Evolutionary conservation across 2,888 invertebrate genomes (phyloP), one percentile per base, ranked within the genome.

Genomic region (Dinocampus coccinellae): DNA sequence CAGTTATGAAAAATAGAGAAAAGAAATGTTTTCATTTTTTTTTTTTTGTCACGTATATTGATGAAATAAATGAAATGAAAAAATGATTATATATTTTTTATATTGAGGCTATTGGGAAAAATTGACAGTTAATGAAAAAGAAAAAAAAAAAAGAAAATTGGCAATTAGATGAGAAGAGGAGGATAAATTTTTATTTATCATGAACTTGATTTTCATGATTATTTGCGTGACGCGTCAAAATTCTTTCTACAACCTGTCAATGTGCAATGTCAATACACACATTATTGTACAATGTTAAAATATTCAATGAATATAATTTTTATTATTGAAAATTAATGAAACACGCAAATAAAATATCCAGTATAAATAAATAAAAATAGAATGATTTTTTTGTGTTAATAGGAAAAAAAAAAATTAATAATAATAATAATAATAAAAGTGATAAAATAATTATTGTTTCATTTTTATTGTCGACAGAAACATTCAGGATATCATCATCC

Each of bases 401-500:
- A 58, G 11, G 7, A 24, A 52, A 16, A 34, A 26, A 16, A 20
- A n/a, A 16, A 20, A 3, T 42, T 13, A 13, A 42, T 22, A n/a
- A n/a, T n/a, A 20, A 11, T 47, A 16, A 13, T 26, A 2, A 36
- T 39, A n/a, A n/a, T n/a, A n/a, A n/a, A n/a, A n/a, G n/a, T n/a
- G n/a, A n/a, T n/a, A n/a, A n/a, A n/a, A n/a, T n/a, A n/a, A n/a
- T n/a, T n/a, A n/a, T n/a, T n/a, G n/a, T n/a, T 60, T 58, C 52
- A 39, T 24, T 73, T 78, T 87, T n/a, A n/a, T n/a, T n/a, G n/a
- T 82, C 92, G 92, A 0, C 92, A 96, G 96, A 95, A 93, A 94
- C 93, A 95, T 93, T 94, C 87, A 87, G 86, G 87, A 86, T 87
- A 95, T 94, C 95, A 95, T 94, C 95, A 94, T 94, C 94, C 93